phyloP scores from a whole-genome alignment of 2,797 vertebrate genomes.

The Leptodactylus fallax region DNA sequence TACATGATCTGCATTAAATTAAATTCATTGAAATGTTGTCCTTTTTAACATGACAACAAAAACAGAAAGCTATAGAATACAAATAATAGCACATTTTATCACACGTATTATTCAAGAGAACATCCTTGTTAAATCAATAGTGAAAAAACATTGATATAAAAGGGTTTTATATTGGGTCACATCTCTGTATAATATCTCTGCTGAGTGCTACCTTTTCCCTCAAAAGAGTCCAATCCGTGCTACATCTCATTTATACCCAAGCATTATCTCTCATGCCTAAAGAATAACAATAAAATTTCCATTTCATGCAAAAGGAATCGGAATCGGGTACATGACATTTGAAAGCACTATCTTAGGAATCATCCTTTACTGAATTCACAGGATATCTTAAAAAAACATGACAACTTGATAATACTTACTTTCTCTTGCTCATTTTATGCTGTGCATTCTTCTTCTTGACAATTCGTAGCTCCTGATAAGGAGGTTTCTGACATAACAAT shows the following conservation, averaged over 20 bases:
- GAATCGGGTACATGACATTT: slow-evolving; percentile 40
- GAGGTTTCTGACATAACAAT: slow-evolving; percentile 65
- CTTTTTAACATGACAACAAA: not conserved
- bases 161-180: not conserved
- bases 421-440: slow-evolving; percentile 57
- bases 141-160: not conserved
- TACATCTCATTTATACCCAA: slow-evolving; percentile 31
- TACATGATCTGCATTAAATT: not conserved
- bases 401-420: slow-evolving; percentile 60
- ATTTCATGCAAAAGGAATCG: slow-evolving; percentile 26
- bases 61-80: not conserved
- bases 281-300: slow-evolving; percentile 35
- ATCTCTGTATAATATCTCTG: not conserved
- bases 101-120: not conserved
- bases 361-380: slow-evolving; percentile 36
- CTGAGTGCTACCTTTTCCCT: not conserved
- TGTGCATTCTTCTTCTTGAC: slow-evolving; percentile 61
- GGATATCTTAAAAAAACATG: slow-evolving; percentile 12
- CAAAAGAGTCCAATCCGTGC: slow-evolving; percentile 9
- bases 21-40: not conserved
- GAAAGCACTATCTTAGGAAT: slow-evolving; percentile 49
- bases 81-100: not conserved
- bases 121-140: not conserved
- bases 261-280: not conserved
- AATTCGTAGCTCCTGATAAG: slow-evolving; percentile 60